Conservation (phyloP, 2,888 invertebrate species). For the Carterocephalus palaemon region DNA sequence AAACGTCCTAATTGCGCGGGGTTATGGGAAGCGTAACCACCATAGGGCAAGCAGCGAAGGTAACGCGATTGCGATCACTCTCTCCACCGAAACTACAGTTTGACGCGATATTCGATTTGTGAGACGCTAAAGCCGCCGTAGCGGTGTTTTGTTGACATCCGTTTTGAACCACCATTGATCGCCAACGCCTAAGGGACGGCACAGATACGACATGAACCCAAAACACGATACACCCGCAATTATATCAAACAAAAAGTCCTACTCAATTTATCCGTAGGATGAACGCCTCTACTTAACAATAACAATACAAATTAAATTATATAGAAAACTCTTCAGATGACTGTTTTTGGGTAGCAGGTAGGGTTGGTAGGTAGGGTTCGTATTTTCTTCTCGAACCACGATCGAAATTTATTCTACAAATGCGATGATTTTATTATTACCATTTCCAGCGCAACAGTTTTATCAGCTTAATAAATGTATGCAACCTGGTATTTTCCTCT, state of each 20-base stretch:
- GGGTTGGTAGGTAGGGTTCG: neutral
- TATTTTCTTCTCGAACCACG: no score
- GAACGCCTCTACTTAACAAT: no score
- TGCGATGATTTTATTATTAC: no score
- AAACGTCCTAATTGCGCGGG: conserved; percentile 65
- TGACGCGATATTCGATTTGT: conserved; percentile 26
- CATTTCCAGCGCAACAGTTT: no score
- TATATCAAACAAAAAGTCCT: conserved; percentile 23
- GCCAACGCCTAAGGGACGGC: conserved; percentile 31
- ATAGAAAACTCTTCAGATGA: no score
- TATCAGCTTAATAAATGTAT: no score
- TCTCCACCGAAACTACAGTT: conserved; percentile 28
- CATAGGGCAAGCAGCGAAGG: conserved; percentile 34
- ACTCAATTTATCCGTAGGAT: conserved; percentile 10
- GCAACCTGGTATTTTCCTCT: no score
- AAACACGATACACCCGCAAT: conserved; percentile 21
- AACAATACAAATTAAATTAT: no score
- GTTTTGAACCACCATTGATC: conserved; percentile 27
- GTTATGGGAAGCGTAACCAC: conserved; percentile 51
- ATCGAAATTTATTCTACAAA: no score
- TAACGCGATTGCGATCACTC: conserved; percentile 33
- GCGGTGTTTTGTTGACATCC: conserved; percentile 25
- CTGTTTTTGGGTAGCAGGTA: conserved; percentile 1
- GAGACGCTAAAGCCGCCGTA: conserved; percentile 27
- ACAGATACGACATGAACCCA: conserved; percentile 26